These are phyloP conservation scores for Xanthia togata DNA, from an alignment of 2,888 invertebrate genomes.

Conservation along the genomic window DNA sequence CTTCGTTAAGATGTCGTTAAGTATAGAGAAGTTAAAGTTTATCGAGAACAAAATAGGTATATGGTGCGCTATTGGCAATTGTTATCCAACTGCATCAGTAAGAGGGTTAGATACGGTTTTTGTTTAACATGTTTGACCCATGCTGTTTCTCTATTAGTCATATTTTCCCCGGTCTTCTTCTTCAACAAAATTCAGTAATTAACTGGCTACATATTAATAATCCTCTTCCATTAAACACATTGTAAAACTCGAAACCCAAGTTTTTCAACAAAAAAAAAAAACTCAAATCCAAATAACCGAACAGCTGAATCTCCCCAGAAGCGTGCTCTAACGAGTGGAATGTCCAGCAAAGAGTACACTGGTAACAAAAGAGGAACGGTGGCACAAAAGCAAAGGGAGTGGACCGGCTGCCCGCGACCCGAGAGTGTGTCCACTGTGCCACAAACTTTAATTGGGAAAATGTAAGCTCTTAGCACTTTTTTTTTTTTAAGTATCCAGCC, in stretches of 20 bases:
- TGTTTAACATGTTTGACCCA: background rate
- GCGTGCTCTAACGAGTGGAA: conserved; percentile 61
- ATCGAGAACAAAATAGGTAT: too few relatives aligned
- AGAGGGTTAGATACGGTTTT: too few relatives aligned
- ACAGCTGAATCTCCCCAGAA: conserved; percentile 47
- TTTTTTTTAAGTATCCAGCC: background rate
- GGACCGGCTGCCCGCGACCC: conserved; percentile 32
- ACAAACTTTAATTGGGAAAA: conserved; percentile 14
- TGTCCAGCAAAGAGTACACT: conserved; percentile 65
- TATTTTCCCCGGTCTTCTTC: background rate
- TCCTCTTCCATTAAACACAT: background rate
- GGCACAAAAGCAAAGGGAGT: conserved; percentile 66
- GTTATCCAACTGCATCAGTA: too few relatives aligned
- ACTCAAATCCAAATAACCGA: conserved; percentile 6
- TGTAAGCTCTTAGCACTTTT: too few relatives aligned
- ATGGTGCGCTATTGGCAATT: too few relatives aligned
- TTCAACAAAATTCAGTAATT: background rate
- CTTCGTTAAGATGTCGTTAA: too few relatives aligned
- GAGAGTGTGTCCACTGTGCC: conserved; percentile 38
- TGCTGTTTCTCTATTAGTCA: background rate
- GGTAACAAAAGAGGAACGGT: conserved; percentile 65
- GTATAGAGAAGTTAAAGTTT: too few relatives aligned
- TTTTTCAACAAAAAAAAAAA: conserved; percentile 8
- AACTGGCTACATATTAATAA: background rate
- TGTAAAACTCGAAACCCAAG: background rate